These are phyloP conservation scores for Arctopsyche grandis DNA, from an alignment of 1,140 invertebrate genomes.

Conservation along the genomic window DNA sequence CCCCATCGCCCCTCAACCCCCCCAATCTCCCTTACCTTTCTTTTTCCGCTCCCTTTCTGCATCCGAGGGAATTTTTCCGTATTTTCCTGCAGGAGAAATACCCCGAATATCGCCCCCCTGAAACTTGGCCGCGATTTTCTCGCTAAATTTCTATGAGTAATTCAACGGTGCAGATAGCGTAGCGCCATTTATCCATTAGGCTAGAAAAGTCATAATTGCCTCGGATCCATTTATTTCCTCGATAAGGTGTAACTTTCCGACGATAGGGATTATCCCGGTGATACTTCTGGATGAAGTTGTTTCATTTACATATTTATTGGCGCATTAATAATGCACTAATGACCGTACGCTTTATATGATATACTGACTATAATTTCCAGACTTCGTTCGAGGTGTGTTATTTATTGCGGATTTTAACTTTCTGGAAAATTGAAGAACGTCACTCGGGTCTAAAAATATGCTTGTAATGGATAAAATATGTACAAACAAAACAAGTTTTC, in stretches of 20 bases:
- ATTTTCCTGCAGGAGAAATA: neutral
- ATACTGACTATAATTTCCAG: no score
- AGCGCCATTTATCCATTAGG: constrained; percentile 32
- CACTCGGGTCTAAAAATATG: no score
- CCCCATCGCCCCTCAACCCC: neutral
- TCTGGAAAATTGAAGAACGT: no score
- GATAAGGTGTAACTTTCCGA: constrained; percentile 50
- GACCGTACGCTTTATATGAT: no score
- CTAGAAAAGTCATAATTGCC: constrained; percentile 36
- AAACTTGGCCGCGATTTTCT: constrained; percentile 6
- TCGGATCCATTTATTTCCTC: constrained; percentile 34
- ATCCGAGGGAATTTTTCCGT: neutral
- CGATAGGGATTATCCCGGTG: constrained; percentile 44
- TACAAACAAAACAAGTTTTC: no score
- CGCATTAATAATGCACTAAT: constrained; percentile 38
- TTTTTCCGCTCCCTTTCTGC: neutral
- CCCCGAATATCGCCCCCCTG: neutral
- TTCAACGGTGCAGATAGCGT: constrained; percentile 28
- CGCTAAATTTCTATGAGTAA: neutral
- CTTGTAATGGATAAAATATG: no score
- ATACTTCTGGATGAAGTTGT: constrained; percentile 42
- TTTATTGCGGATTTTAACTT: no score
- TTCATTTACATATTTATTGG: constrained; percentile 53
- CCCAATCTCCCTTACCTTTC: neutral
- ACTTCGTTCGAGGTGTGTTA: no score